Evolutionary conservation across 2,888 invertebrate species (phyloP).

Genomic region (Girardia tigrina): DNA sequence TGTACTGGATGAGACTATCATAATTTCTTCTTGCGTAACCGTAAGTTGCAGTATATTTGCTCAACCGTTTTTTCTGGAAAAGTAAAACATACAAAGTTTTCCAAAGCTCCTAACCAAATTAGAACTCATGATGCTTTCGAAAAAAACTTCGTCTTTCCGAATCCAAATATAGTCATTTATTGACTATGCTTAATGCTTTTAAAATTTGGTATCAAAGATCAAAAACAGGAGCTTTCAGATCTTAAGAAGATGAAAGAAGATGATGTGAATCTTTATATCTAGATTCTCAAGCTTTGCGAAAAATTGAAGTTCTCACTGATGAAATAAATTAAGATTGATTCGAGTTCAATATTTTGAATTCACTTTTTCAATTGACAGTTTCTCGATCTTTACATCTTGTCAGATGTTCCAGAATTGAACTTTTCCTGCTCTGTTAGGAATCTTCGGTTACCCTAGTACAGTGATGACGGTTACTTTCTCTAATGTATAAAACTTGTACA

Average conservation of each 20-base stretch:
- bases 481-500: too few relatives aligned
- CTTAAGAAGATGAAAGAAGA: background rate
- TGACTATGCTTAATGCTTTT: background rate
- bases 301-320: too few relatives aligned
- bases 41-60: background rate
- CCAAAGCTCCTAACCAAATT: background rate
- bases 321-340: too few relatives aligned
- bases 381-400: too few relatives aligned
- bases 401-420: too few relatives aligned
- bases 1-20: slow-evolving; percentile 66
- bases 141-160: slow-evolving; percentile 1
- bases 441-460: too few relatives aligned
- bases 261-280: background rate
- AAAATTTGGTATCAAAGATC: background rate
- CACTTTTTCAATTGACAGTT: too few relatives aligned
- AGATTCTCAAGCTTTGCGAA: background rate
- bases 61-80: background rate
- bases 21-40: slow-evolving; percentile 57
- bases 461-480: too few relatives aligned
- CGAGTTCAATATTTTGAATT: too few relatives aligned
- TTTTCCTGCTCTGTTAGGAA: too few relatives aligned
- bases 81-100: background rate
- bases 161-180: slow-evolving; percentile 18
- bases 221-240: background rate
- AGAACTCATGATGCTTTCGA: background rate